These are phyloP conservation scores for Heterocephalus glaber DNA, from an alignment of 2,113 vertebrate species.

Conservation along the genomic window DNA sequence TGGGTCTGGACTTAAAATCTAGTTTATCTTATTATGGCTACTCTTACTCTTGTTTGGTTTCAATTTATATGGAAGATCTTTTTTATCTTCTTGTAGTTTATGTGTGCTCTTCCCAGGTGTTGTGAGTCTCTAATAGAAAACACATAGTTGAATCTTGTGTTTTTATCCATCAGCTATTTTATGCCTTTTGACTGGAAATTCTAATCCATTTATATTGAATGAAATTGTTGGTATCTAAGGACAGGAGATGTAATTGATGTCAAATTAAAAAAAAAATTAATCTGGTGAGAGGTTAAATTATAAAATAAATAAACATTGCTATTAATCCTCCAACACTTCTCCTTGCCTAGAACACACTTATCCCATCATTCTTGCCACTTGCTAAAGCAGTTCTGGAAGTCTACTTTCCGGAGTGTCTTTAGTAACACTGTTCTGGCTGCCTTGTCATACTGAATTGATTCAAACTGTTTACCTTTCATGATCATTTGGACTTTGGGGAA, in stretches of 20 bases:
- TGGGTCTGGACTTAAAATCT: rapidly evolving
- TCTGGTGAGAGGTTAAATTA: not conserved
- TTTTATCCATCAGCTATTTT: too few species aligned
- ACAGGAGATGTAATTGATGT: not conserved
- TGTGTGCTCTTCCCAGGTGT: not conserved
- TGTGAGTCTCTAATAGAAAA: not conserved
- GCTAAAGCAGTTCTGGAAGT: not conserved
- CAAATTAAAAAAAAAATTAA: not conserved
- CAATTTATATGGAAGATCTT: not conserved
- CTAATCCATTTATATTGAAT: not conserved
- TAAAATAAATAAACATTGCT: not conserved
- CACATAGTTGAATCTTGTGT: not conserved
- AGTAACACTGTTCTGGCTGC: not conserved
- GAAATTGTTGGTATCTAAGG: not conserved
- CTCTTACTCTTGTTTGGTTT: not conserved
- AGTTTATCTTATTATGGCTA: not conserved
- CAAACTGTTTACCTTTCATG: not conserved
- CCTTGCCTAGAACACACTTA: not conserved
- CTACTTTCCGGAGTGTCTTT: not conserved
- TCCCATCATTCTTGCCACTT: not conserved
- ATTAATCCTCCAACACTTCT: not conserved
- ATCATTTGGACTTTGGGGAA: not conserved
- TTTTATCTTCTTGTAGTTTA: not conserved
- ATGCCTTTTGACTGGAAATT: not conserved
- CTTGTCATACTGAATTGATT: not conserved